These are phyloP conservation scores for Fulmarus glacialis DNA, from an alignment of 2,113 vertebrate species.

Conservation along the genomic window DNA sequence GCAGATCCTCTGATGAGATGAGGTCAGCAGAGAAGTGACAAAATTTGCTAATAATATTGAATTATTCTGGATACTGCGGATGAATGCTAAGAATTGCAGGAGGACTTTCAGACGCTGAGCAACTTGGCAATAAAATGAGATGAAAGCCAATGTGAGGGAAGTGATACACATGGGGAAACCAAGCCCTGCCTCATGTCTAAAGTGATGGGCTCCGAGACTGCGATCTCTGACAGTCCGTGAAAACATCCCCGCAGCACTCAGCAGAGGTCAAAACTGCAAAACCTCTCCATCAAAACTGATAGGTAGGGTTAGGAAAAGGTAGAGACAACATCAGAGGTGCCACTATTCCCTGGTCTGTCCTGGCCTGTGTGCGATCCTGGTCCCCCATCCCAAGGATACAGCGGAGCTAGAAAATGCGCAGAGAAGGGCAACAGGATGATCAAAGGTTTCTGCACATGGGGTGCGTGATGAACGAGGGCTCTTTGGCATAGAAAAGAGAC, in stretches of 20 bases:
- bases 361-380: background rate
- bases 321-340: background rate
- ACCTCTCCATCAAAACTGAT: background rate
- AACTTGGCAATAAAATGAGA: background rate
- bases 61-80: background rate
- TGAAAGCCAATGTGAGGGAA: background rate
- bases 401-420: background rate
- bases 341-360: background rate
- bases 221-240: background rate
- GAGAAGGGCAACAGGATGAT: background rate
- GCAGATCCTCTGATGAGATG: background rate
- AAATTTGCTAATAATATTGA: background rate
- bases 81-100: background rate
- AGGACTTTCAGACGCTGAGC: background rate
- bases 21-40: background rate
- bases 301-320: background rate
- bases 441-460: background rate
- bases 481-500: background rate
- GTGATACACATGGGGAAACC: background rate
- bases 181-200: background rate
- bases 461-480: background rate
- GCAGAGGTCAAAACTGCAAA: background rate
- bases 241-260: background rate
- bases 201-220: background rate
- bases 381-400: background rate